Conservation (phyloP, 2,888 invertebrate species). For the Spisula subtruncata region DNA sequence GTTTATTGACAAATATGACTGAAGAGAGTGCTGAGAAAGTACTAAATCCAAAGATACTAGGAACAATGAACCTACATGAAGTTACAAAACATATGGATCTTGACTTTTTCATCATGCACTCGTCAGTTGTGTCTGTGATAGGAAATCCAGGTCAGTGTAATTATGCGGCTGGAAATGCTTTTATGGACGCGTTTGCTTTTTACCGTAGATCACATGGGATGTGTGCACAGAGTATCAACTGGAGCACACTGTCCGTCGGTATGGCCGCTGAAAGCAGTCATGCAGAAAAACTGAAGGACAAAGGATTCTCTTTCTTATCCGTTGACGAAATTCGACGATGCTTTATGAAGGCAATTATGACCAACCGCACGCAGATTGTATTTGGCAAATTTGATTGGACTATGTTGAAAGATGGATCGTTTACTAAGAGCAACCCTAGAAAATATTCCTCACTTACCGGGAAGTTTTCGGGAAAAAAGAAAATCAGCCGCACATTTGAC, state of each 20-base stretch:
- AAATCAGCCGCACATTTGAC: no score
- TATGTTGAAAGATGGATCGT: not conserved
- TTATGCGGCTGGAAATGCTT: constrained; percentile 78
- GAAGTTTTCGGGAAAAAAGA: no score
- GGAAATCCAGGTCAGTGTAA: constrained; percentile 79
- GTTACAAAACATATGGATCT: constrained; percentile 62
- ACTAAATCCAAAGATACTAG: constrained; percentile 69
- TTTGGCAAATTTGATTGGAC: constrained; percentile 47
- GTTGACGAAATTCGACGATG: constrained; percentile 51
- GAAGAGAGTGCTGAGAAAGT: constrained; percentile 53
- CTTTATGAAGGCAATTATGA: constrained; percentile 49
- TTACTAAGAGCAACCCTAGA: not conserved
- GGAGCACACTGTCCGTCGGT: constrained; percentile 77
- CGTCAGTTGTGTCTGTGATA: constrained; percentile 74
- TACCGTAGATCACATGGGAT: constrained; percentile 67
- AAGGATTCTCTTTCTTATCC: constrained; percentile 53
- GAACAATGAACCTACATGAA: constrained; percentile 77
- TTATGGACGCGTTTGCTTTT: constrained; percentile 74
- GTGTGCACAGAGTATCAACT: constrained; percentile 76
- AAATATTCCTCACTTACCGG: not conserved
- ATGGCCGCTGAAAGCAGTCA: constrained; percentile 59
- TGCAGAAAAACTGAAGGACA: constrained; percentile 42
- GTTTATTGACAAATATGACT: constrained; percentile 56
- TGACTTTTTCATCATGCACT: constrained; percentile 80
- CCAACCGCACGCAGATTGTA: constrained; percentile 26